Base-by-base conservation (phyloP, 2,113 vertebrate species). In the Leucosticte australis region DNA sequence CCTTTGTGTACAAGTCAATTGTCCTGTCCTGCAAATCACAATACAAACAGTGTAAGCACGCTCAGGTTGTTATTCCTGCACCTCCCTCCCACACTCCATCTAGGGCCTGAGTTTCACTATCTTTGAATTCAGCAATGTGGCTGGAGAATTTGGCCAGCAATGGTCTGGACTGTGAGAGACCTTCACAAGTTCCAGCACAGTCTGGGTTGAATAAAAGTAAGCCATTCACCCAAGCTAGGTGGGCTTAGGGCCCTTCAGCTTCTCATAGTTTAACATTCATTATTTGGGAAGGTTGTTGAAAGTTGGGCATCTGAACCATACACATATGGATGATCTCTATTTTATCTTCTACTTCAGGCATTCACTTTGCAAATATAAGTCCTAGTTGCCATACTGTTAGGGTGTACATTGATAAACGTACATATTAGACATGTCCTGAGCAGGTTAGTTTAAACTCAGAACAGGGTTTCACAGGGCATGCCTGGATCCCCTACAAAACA, bases 1-100 rank as follows among this genome's bases (percentile, higher is more conserved):
- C 89, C 83, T 97, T 98, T 95, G 98, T 69, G 41, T 97, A 95
- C 94, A 98, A 91, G 90, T 98, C 98, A 95, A 97, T 97, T 69
- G 96, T 97, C 88, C 95, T 96, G 42, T 81, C 93, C 98, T 98
- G 95, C 79, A 95, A 96, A 96, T 65, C 2, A 2, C 94, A 96
- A 96, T 63, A 80, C 46, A 91, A 92, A 92, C 65, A 96, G 63
- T 83, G 89, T 96, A 75, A 97, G 87, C 56, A 85, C 52, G 52
- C 59, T 94, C 78, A 83, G 31, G 41, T 69, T 10, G 3, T 81
- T 59, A 82, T 47, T 57, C 30, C 69, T 94, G 47, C 0, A 0
- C 79, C 46, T 94, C 85, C 85, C 67, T 81, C 50, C 60, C 64
- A 35, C 19, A 49, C 14, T 55, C 26, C 24, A 30, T 15, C 76